Evolutionary conservation across 2,888 invertebrate genomes (phyloP), one percentile per base, ranked within the genome.

Genomic region (Chalcosyrphus nemorum): DNA sequence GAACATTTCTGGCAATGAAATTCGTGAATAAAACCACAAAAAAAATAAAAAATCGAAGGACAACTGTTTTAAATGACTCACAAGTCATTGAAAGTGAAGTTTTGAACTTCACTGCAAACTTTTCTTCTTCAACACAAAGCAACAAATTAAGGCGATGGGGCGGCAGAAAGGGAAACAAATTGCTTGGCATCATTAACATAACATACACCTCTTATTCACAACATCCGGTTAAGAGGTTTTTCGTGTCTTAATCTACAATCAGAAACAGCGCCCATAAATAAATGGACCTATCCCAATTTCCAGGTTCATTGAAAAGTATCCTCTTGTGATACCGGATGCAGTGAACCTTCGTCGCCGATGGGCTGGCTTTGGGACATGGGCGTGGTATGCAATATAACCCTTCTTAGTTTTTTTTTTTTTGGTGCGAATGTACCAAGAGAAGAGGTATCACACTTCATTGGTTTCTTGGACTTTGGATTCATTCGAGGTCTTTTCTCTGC

Each of bases 191-290:
- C 24, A 70, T 70, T 70, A 7, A 70, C 19, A 9, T 38, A 13
- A 24, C 27, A 38, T 17, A 74, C 70, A 74, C 70, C 84, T 75
- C 13, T 35, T 57, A 80, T 80, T 84, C 65, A 38, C 66, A 74
- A 80, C 84, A 80, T 84, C 84, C 84, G 80, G 84, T 84, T 80
- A 80, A 84, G 68, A 80, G 63, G 80, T 65, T 80, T 84, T 80
- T 74, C 75, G 63, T 80, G 84, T 80, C 74, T 84, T 24, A 65
- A 75, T 74, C 59, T 9, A 41, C 70, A 72, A 61, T 45, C 52
- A 29, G 61, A 52, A 76, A 77, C 57, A 71, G 29, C 59, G 59
- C 13, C 65, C 59, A 71, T 77, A 72, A 82, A 68, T 63, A 47
- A 61, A 63, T 54, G 35, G 77, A 82, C 82, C 82, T 77, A 82